Base-by-base conservation (phyloP, 2,797 vertebrate species). In the Acanthis flammea region DNA sequence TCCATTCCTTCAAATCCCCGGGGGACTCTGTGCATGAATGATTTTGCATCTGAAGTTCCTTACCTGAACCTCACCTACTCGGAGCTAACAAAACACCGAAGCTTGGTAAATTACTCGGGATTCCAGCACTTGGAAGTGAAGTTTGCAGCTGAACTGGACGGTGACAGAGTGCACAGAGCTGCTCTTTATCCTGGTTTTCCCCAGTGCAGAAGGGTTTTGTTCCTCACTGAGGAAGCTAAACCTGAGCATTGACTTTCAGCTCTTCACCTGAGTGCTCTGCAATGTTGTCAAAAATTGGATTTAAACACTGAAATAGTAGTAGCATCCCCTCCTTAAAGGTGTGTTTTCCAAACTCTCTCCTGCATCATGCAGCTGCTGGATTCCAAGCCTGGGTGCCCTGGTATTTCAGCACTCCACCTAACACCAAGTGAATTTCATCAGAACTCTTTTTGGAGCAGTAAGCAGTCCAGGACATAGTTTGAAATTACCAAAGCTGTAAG, bases 121-220 rank as follows among this genome's bases (percentile, higher is more conserved):
- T 71, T 74, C 35, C 37, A 65, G 6, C 24, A 19, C 44, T 12
- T 14, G 33, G 23, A 70, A 83, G 57, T 31, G 2, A 62, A 31
- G 11, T 25, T 85, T 70, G 57, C 87, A 92, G 30, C 60, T 57
- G 61, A 71, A 61, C 24, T 63, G 66, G 44, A 37, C 8, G 7
- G 8, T 27, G 44, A 76, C 24, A 47, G 28, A 66, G 22, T 18
- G 35, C 45, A 31, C 6, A 31, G 12, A 37, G 37, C 12, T 35
- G 50, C 19, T 86, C 68, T 80, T 80, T n/a, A n/a, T 21, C 24
- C 8, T 8, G 4, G 9, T 25, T 86, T 68, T 57, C 18, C 41
- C 41, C 65, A 45, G 22, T 4, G 12, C 10, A 45, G 41, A 27
- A 30, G 0, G 0, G 3, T 41, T 88, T 72, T 42, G 5, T 4